phyloP scores from a whole-genome alignment of 2,797 vertebrate genomes.

The Emys orbicularis region DNA sequence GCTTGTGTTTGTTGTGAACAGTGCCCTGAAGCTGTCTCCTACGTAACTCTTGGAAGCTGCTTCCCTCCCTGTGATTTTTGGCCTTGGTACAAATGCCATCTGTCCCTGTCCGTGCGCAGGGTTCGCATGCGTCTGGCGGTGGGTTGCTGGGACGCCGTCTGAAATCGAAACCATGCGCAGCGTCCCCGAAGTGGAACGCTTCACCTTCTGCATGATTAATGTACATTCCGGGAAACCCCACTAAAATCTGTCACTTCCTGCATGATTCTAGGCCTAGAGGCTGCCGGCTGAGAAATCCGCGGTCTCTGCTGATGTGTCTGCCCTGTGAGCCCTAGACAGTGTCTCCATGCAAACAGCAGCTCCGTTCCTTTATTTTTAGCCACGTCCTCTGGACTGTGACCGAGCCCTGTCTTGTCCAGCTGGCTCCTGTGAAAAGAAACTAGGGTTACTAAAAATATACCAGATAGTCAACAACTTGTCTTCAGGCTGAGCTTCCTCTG shows the following conservation, averaged over 20 bases:
- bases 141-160: not conserved
- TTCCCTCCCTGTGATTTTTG: not conserved
- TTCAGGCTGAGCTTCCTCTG: not conserved
- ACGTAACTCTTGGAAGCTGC: not conserved
- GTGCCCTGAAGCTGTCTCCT: not conserved
- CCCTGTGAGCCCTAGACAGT: not conserved
- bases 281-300: not conserved
- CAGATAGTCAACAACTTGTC: not conserved
- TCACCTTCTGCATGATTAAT: not conserved
- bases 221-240: not conserved
- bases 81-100: not conserved
- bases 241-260: not conserved
- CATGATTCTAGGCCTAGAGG: not conserved
- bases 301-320: not conserved
- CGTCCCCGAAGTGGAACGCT: not conserved
- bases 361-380: not conserved
- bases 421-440: not conserved
- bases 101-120: not conserved
- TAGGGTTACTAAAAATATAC: not conserved
- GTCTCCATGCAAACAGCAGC: not conserved
- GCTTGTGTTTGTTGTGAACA: not conserved
- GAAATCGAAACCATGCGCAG: not conserved
- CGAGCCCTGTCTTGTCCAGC: not conserved
- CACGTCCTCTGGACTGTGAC: not conserved
- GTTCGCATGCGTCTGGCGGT: not conserved